Conservation (phyloP, 1,140 invertebrate species). For the Trichonephila clavata region DNA sequence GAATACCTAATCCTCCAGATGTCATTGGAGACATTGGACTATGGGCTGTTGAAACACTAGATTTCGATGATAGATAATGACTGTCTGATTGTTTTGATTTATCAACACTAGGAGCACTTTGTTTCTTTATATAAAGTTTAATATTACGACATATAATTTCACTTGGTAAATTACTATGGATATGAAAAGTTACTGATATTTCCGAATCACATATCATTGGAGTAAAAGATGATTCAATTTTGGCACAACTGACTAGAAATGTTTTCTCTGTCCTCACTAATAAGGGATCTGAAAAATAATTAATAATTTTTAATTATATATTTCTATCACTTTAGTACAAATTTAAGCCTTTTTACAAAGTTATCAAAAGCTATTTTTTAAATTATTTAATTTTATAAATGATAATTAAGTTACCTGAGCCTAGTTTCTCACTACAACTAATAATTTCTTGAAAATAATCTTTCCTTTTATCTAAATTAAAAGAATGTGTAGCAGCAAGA, state of each 20-base stretch:
- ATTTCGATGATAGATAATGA: constrained; percentile 9
- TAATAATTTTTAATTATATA: not conserved
- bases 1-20: constrained; percentile 70
- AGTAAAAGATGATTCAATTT: constrained; percentile 62
- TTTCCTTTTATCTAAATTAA: constrained; percentile 82
- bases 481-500: constrained; percentile 86
- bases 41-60: constrained; percentile 28
- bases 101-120: constrained; percentile 34
- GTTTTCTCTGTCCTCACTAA: constrained; percentile 63
- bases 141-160: constrained; percentile 82
- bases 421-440: constrained; percentile 77
- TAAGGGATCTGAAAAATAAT: constrained; percentile 56
- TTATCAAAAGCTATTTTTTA: too few species aligned
- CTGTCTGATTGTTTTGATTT: constrained; percentile 33
- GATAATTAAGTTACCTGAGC: constrained; percentile 63
- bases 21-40: constrained; percentile 71
- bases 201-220: constrained; percentile 83
- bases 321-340: too few species aligned
- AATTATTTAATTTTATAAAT: too few species aligned
- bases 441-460: constrained; percentile 81
- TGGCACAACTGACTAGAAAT: constrained; percentile 67
- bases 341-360: too few species aligned
- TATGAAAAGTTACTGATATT: constrained; percentile 83
- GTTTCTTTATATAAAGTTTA: constrained; percentile 62
- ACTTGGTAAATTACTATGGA: constrained; percentile 85